Percentiles rank a stretch among this genome's conserved stretches.
Conservation (phyloP, 2,113 vertebrate genomes). For the Mungos mungo region DNA sequence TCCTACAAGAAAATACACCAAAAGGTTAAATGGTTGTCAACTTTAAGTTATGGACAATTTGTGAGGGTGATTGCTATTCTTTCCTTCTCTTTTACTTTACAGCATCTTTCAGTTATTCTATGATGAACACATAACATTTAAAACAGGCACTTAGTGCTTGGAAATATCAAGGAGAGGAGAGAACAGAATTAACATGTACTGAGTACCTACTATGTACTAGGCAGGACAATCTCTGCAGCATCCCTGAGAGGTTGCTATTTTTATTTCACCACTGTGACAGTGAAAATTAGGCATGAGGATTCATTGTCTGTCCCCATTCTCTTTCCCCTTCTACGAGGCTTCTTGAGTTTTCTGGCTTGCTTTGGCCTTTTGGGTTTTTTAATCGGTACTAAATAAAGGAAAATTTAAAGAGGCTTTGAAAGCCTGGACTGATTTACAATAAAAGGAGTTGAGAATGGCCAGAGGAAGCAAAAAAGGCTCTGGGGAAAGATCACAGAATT, state of each 20-base stretch:
- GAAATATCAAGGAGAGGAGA: background rate
- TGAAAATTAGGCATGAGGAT: background rate
- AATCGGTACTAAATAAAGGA: background rate
- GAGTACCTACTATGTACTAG: background rate
- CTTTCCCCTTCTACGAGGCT: background rate
- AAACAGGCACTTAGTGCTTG: background rate
- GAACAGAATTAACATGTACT: background rate
- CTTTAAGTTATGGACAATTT: background rate
- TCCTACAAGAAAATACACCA: background rate
- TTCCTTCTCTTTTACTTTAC: background rate
- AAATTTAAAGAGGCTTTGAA: constrained; percentile 10
- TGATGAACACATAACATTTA: background rate
- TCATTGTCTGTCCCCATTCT: background rate
- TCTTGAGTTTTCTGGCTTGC: background rate
- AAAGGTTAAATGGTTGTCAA: background rate
- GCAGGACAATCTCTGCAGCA: background rate
- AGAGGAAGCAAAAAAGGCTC: background rate
- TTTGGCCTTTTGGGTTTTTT: background rate
- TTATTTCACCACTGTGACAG: background rate
- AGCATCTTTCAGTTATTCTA: background rate
- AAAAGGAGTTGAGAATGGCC: background rate
- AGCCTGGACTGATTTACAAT: background rate
- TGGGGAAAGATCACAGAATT: background rate
- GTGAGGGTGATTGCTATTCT: background rate
- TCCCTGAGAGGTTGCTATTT: background rate